Evolutionary conservation across 2,888 invertebrate genomes (phyloP).

Genomic region (Sussaba pulchella): DNA sequence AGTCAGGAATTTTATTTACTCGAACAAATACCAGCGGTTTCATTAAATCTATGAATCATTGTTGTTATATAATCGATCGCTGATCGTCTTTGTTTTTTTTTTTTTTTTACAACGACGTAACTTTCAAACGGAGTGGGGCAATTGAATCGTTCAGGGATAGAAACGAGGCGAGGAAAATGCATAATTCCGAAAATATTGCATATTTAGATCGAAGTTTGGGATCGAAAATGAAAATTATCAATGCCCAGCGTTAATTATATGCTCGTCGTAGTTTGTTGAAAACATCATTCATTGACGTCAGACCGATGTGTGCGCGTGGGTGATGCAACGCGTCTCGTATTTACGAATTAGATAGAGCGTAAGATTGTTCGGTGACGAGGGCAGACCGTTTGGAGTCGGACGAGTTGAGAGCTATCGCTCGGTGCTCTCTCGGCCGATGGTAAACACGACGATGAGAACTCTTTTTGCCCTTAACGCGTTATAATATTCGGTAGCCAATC

Average conservation of each 20-base stretch:
- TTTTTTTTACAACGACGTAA: too few relatives aligned
- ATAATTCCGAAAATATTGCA: too few relatives aligned
- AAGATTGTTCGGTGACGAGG: background rate
- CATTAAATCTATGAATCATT: too few relatives aligned
- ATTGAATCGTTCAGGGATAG: too few relatives aligned
- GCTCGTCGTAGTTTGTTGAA: background rate
- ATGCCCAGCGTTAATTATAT: background rate
- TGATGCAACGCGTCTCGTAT: constrained; percentile 3
- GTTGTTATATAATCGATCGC: too few relatives aligned
- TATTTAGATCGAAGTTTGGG: too few relatives aligned
- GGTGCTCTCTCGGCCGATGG: background rate
- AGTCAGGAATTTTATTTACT: too few relatives aligned
- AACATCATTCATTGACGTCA: constrained; percentile 22
- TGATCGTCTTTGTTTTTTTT: too few relatives aligned
- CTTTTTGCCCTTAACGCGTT: constrained; percentile 12
- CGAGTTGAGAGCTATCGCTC: constrained; percentile 17
- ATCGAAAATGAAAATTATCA: too few relatives aligned
- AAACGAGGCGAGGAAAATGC: too few relatives aligned
- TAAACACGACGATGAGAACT: constrained; percentile 7
- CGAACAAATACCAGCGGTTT: too few relatives aligned
- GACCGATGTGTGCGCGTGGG: background rate
- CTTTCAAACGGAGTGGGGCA: too few relatives aligned
- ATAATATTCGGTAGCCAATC: background rate
- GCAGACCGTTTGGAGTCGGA: background rate
- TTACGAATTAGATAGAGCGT: constrained; percentile 1